Evolutionary conservation across 2,113 vertebrate species (phyloP).

Genomic region (Hippocampus abdominalis): DNA sequence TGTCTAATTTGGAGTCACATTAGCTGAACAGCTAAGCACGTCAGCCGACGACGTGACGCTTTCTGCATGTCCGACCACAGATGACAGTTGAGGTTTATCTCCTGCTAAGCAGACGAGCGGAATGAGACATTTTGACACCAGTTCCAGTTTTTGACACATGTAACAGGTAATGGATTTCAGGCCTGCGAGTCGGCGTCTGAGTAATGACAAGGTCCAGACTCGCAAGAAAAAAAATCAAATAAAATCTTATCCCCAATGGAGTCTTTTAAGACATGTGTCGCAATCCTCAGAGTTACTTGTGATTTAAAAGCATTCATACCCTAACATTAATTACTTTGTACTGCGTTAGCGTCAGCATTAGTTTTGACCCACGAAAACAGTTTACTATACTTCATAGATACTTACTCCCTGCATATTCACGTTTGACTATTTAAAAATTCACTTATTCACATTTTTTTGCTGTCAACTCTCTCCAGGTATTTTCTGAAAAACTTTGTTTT

Average conservation of each 20-base stretch:
- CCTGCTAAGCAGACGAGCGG: background rate
- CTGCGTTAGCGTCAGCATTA: too few relatives aligned
- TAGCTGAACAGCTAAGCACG: background rate
- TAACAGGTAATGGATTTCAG: conserved; percentile 6
- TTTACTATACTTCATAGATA: too few relatives aligned
- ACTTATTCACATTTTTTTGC: too few relatives aligned
- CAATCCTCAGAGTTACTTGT: too few relatives aligned
- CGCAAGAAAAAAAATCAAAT: background rate
- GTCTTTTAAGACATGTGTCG: background rate
- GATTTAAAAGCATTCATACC: too few relatives aligned
- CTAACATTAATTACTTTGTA: too few relatives aligned
- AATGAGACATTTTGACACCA: background rate
- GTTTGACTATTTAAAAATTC: too few relatives aligned
- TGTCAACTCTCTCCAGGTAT: too few relatives aligned
- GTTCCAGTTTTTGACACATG: background rate
- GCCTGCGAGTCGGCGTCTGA: background rate
- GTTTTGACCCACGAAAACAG: too few relatives aligned
- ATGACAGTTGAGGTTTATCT: conserved; percentile 4
- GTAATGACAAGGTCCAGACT: background rate
- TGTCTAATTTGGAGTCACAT: background rate
- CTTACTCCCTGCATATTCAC: too few relatives aligned
- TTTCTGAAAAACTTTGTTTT: too few relatives aligned
- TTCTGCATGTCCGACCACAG: background rate
- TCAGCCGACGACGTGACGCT: background rate
- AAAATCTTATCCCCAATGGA: background rate